Conservation (phyloP, 2,888 invertebrate genomes). For the Metellina segmentata region DNA sequence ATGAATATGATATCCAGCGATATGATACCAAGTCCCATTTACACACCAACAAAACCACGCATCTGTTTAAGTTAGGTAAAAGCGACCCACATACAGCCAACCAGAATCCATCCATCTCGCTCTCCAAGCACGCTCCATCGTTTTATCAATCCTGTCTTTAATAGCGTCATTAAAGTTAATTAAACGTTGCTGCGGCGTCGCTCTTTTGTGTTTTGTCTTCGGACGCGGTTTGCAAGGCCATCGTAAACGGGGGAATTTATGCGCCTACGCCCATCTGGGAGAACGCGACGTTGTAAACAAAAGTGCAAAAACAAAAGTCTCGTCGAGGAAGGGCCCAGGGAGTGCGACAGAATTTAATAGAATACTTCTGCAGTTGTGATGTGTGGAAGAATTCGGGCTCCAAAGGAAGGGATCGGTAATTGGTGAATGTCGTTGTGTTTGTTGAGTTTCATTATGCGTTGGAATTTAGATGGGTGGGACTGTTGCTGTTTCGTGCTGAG, state of each 20-base stretch:
- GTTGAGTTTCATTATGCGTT: not conserved
- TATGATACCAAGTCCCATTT: not conserved
- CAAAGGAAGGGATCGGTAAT: constrained; percentile 13
- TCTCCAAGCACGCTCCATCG: not conserved
- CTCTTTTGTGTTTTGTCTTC: constrained; percentile 30
- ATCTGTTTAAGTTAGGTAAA: not conserved
- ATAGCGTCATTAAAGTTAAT: constrained; percentile 73
- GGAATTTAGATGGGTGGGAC: too few relatives aligned
- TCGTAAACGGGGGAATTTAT: constrained; percentile 55
- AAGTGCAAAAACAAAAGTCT: constrained; percentile 23
- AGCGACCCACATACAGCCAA: not conserved
- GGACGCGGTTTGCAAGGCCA: not conserved
- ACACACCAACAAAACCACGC: not conserved
- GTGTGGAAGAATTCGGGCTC: constrained; percentile 28
- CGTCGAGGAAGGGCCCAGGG: too few relatives aligned
- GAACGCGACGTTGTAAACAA: constrained; percentile 30
- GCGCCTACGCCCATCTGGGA: constrained; percentile 20
- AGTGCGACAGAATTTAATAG: too few relatives aligned
- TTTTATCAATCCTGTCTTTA: constrained; percentile 54
- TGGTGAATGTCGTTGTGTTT: not conserved
- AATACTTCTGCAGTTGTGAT: not conserved
- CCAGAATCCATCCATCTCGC: not conserved
- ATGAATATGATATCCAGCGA: not conserved
- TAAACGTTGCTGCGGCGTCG: constrained; percentile 41
- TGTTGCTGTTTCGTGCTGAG: too few relatives aligned